Evolutionary conservation across 2,113 vertebrate genomes (phyloP).

Genomic region (Cynopterus brachyotis): DNA sequence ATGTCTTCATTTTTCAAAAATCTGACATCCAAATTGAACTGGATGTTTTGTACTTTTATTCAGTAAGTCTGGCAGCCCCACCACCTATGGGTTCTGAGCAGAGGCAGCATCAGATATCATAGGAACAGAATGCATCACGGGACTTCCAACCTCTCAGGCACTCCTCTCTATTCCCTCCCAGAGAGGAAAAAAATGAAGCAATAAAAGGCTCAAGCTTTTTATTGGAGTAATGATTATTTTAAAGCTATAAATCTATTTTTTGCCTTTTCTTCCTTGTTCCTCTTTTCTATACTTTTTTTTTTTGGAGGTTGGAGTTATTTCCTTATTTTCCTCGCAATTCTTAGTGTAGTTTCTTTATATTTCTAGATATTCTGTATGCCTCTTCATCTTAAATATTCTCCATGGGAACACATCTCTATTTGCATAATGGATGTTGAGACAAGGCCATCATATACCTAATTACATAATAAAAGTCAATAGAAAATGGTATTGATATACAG

Average conservation of each 20-base stretch:
- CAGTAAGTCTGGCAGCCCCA: neutral
- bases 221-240: neutral
- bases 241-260: neutral
- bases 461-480: conserved; percentile 56
- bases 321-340: neutral
- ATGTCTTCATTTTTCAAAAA: neutral
- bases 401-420: neutral
- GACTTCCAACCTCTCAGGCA: neutral
- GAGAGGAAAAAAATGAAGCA: neutral
- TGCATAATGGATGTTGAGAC: conserved; percentile 53
- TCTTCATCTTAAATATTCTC: neutral
- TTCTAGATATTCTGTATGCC: neutral
- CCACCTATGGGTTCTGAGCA: neutral
- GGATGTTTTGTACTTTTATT: neutral
- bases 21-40: neutral
- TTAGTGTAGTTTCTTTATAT: neutral
- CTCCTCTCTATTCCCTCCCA: neutral
- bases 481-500: conserved; percentile 50
- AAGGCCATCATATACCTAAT: conserved; percentile 31
- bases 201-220: neutral
- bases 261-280: neutral
- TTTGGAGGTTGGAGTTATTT: neutral
- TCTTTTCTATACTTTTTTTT: neutral
- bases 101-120: neutral
- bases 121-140: neutral